Percentiles rank a stretch among this genome's conserved stretches.
phyloP scores from a whole-genome alignment of 1,140 invertebrate species.

The Brachionus rubens region DNA sequence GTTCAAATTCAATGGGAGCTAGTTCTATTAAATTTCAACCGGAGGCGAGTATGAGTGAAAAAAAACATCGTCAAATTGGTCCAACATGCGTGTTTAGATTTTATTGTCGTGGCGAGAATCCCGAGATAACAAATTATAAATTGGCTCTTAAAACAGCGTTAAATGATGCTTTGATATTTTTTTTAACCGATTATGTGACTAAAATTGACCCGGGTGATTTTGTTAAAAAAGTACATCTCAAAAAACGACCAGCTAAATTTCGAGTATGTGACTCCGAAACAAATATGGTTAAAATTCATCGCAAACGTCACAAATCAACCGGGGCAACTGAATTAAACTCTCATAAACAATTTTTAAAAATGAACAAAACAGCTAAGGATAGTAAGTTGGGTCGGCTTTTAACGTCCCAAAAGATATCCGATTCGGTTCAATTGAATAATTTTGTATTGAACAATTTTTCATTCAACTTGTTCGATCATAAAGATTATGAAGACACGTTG shows the following conservation, averaged over 20 bases:
- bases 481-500: slow-evolving; percentile 4
- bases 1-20: slow-evolving; percentile 25
- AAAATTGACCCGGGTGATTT: slow-evolving; percentile 2
- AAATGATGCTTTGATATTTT: not conserved
- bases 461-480: not conserved
- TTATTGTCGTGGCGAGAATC: not conserved
- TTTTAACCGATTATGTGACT: slow-evolving; percentile 28
- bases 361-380: slow-evolving; percentile 23
- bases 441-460: slow-evolving; percentile 22
- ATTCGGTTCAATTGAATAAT: not conserved
- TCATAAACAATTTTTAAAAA: slow-evolving; percentile 6
- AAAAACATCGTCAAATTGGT: slow-evolving; percentile 7
- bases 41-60: not conserved
- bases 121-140: not conserved
- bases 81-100: slow-evolving; percentile 24
- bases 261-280: not conserved
- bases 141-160: not conserved
- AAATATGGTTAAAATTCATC: not conserved
- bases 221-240: not conserved
- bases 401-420: not conserved
- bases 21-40: slow-evolving; percentile 17
- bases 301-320: slow-evolving; percentile 38
- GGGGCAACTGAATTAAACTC: not conserved
- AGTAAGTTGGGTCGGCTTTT: slow-evolving; percentile 3
- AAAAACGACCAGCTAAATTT: not conserved